Conservation (phyloP, 2,113 vertebrate species). For the Thunnus maccoyii region DNA sequence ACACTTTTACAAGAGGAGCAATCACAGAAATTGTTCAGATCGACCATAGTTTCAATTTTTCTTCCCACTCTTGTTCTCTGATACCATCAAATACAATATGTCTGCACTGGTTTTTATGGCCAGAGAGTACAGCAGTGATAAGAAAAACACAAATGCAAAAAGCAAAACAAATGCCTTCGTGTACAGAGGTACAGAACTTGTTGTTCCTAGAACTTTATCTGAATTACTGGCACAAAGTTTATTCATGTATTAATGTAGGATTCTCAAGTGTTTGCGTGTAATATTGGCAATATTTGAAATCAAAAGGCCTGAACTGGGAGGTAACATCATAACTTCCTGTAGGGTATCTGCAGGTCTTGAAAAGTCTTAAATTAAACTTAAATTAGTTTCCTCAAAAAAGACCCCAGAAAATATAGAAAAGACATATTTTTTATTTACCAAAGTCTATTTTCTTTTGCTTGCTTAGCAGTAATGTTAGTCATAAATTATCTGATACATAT, state of each 20-base stretch:
- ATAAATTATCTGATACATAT: too few species aligned
- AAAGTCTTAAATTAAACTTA: too few species aligned
- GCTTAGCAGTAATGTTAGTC: too few species aligned
- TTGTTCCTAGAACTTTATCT: slow-evolving; percentile 7
- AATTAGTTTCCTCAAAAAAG: too few species aligned
- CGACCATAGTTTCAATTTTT: slow-evolving; percentile 2
- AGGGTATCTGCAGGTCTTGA: too few species aligned
- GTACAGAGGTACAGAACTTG: neutral
- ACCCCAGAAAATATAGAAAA: too few species aligned
- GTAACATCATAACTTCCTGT: too few species aligned
- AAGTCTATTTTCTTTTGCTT: too few species aligned
- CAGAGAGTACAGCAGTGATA: slow-evolving; percentile 3
- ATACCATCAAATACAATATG: slow-evolving; percentile 10
- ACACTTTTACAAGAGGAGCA: neutral
- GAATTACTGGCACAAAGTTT: neutral
- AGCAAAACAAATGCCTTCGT: neutral
- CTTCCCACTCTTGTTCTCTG: neutral
- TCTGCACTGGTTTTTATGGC: slow-evolving; percentile 17
- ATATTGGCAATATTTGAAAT: too few species aligned
- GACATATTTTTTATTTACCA: too few species aligned
- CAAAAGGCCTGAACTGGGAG: too few species aligned
- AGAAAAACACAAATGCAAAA: slow-evolving; percentile 4
- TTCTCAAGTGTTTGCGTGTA: neutral
- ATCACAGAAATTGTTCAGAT: neutral
- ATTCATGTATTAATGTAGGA: neutral